Conservation (phyloP, 37 sponge, comb jelly and placozoan genomes). For the Chondrosia reniformis region DNA sequence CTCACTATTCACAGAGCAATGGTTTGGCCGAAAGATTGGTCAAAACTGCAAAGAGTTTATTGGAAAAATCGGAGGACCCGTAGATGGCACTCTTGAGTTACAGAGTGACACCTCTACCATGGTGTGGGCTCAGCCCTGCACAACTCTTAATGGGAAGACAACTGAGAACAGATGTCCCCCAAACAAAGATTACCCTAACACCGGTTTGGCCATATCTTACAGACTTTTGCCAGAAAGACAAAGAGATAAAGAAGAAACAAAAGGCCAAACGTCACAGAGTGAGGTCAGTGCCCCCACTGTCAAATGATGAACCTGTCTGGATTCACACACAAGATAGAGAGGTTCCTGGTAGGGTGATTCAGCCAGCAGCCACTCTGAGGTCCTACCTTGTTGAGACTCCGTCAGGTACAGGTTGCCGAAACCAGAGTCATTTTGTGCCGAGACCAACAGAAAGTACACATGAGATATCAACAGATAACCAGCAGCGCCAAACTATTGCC, state of each 20-base stretch:
- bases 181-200: neutral
- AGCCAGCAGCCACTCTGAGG: neutral
- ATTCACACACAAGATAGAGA: neutral
- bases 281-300: neutral
- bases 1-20: conserved; percentile 4
- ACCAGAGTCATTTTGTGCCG: too few relatives aligned
- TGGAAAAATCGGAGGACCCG: neutral
- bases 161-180: neutral
- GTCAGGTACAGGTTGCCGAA: neutral
- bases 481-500: too few relatives aligned
- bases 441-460: too few relatives aligned
- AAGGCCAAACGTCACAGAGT: conserved; percentile 29
- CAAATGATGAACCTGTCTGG: conserved; percentile 3
- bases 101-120: neutral
- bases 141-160: neutral
- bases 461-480: too few relatives aligned
- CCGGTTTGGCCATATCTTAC: conserved; percentile 5
- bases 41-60: neutral
- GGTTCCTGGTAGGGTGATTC: neutral
- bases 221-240: conserved; percentile 16
- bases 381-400: conserved; percentile 28
- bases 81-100: neutral
- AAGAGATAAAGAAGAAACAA: conserved; percentile 13
- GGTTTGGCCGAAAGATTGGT: conserved; percentile 2
- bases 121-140: neutral